Base-by-base conservation (phyloP, 2,113 vertebrate species). In the Carassius gibelio region DNA sequence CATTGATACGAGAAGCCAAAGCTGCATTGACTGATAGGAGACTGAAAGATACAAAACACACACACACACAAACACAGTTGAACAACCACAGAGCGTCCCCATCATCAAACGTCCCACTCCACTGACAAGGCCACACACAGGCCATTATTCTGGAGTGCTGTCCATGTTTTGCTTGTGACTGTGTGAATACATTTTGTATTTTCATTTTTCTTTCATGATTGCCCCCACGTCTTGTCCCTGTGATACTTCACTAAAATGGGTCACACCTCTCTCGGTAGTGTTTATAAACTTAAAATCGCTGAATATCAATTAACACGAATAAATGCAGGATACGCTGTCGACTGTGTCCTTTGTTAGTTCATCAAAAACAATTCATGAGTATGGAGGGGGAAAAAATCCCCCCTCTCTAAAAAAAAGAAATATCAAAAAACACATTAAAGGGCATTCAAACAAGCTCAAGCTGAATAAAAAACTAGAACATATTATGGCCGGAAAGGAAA, bases 401-500 rank as follows among this genome's bases (percentile, higher is more conserved):
- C 76, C 75, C 55, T 61, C 48, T 68, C 30, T 30, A 30, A 30
- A 57, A 57, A 74, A 50, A 52, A 72, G 26, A 77, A 9, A 3
- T 15, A 13, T 7, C 17, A 23, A 68, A 45, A 59, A 55, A 30
- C 74, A 72, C 57, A 38, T 10, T 45, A 50, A n/a, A 50, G 42
- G 42, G 59, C 38, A 81, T 4, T 34, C 38, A 81, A 81, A 81
- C 61, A 66, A 45, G 77, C 52, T 17, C 52, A 45, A 10, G 15
- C n/a, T 1, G 72, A 82, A 85, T 30, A 90, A 87, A 91, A 94
- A 90, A 90, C 91, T 85, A 13, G 3, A 50, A 4, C 13, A 50
- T 50, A 50, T 50, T 50, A 14, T 89, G 92, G 90, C 86, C 89
- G 89, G 48, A 45, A 91, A 94, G 90, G 9, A 90, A 90, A 91